Conservation (phyloP, 2,797 vertebrate species). For the Cygnus olor region DNA sequence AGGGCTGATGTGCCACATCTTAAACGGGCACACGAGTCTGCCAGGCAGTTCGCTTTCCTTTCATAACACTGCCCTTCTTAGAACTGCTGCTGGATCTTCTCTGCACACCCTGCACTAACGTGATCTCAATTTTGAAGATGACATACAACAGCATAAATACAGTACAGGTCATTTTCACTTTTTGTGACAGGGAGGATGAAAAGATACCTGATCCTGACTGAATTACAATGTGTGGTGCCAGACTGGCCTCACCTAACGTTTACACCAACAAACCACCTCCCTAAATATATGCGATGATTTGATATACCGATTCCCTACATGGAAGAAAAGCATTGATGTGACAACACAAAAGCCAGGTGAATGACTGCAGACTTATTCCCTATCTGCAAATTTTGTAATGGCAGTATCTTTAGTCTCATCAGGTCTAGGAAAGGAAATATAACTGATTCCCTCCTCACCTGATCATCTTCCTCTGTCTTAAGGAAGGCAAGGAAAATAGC, state of each 20-base stretch:
- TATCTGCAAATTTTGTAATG: neutral
- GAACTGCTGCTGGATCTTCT: neutral
- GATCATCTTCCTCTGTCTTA: neutral
- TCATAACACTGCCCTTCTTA: neutral
- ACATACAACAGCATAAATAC: neutral
- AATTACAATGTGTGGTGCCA: neutral
- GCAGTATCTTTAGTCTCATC: neutral
- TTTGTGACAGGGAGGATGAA: neutral
- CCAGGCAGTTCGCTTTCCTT: neutral
- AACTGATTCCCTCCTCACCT: neutral
- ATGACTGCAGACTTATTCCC: neutral
- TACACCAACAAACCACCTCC: neutral
- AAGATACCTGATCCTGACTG: neutral
- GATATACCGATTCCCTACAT: neutral
- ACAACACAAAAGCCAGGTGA: neutral
- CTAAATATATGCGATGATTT: neutral
- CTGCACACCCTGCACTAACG: neutral
- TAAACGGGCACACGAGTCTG: neutral
- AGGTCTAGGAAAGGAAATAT: neutral
- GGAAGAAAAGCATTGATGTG: neutral
- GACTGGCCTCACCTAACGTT: neutral
- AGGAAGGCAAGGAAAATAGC: neutral
- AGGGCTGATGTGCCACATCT: neutral
- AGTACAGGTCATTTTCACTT: neutral
- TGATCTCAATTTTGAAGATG: neutral